phyloP scores from a whole-genome alignment of 1,140 invertebrate species.

The Hermetia illucens region DNA sequence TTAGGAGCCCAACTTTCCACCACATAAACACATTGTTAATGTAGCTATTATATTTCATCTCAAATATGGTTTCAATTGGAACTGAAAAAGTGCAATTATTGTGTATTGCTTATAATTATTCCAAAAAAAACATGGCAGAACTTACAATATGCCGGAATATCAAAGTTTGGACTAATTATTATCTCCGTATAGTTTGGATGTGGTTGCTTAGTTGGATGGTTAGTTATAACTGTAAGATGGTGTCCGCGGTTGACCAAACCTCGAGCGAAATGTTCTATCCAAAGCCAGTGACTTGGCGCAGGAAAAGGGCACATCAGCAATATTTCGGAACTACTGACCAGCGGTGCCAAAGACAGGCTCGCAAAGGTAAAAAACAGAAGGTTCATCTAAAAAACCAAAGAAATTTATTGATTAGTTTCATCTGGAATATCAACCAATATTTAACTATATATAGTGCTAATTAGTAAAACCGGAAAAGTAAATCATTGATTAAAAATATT shows the following conservation, averaged over 20 bases:
- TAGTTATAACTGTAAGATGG: conserved; percentile 42
- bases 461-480: too few relatives aligned
- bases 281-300: conserved; percentile 35
- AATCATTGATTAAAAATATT: too few relatives aligned
- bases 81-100: conserved; percentile 10
- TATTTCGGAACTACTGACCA: conserved; percentile 13
- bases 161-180: conserved; percentile 32
- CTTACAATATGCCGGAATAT: conserved; percentile 34
- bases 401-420: too few relatives aligned
- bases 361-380: too few relatives aligned
- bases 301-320: conserved; percentile 29
- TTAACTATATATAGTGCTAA: too few relatives aligned
- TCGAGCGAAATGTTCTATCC: conserved; percentile 36
- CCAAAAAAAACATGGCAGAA: background rate
- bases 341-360: background rate
- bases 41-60: conserved; percentile 20
- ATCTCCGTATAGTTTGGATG: conserved; percentile 35
- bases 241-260: conserved; percentile 41
- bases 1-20: conserved; percentile 31
- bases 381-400: too few relatives aligned
- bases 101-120: background rate
- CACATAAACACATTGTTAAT: conserved; percentile 22
- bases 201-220: conserved; percentile 29
- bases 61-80: conserved; percentile 27
- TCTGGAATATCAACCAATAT: too few relatives aligned